Percentiles rank a stretch among this genome's conserved stretches.
Conservation (phyloP, 2,113 vertebrate species). For the Camelus bactrianus region DNA sequence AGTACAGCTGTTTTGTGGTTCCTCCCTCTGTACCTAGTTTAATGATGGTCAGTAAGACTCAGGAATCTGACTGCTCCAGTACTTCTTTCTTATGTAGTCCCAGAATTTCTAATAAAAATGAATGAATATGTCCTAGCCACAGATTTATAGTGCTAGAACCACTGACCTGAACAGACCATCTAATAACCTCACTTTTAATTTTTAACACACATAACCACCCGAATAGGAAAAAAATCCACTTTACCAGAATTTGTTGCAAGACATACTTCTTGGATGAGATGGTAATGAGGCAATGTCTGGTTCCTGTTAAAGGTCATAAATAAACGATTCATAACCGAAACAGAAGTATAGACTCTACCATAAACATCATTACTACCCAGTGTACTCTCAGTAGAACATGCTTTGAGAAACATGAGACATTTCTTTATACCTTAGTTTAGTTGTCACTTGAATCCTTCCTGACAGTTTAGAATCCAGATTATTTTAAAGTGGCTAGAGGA, state of each 20-base stretch:
- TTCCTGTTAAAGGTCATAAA: constrained; percentile 59
- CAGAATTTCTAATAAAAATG: constrained; percentile 17
- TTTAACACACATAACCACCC: constrained; percentile 18
- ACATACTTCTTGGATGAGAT: constrained; percentile 52
- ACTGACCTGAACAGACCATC: background rate
- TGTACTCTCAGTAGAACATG: background rate
- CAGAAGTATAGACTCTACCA: constrained; percentile 38
- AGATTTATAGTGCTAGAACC: constrained; percentile 3
- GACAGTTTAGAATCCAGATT: background rate
- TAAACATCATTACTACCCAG: background rate
- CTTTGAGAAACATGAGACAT: background rate
- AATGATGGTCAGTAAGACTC: background rate
- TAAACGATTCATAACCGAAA: constrained; percentile 64
- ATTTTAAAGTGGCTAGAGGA: constrained; percentile 7
- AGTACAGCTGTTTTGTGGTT: background rate
- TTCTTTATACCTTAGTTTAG: background rate
- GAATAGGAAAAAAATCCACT: background rate
- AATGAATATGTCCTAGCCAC: background rate
- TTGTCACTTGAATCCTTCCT: background rate
- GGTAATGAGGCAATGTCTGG: constrained; percentile 64
- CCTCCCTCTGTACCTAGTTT: background rate
- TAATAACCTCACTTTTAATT: background rate
- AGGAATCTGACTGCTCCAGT: background rate
- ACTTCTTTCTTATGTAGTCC: background rate
- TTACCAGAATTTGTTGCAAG: constrained; percentile 28